Evolutionary conservation across 64 coral and sea anemone species (phyloP).

Genomic region (Stichodactyla helianthus): DNA sequence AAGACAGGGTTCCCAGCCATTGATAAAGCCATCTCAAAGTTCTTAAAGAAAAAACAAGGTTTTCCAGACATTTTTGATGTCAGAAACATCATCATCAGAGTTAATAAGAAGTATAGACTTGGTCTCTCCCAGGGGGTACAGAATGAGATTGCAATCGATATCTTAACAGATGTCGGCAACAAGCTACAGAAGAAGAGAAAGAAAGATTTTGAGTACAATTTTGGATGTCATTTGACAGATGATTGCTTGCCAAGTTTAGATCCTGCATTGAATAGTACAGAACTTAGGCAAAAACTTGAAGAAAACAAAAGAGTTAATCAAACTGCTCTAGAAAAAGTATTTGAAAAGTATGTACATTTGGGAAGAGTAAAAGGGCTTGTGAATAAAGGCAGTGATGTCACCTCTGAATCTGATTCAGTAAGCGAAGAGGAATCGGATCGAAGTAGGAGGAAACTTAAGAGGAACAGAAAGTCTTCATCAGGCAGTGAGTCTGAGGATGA

Average conservation of each 20-base stretch:
- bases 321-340: conserved; percentile 61
- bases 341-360: conserved; percentile 61
- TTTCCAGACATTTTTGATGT: conserved; percentile 96
- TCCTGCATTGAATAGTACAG: conserved; percentile 49
- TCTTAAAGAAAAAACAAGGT: conserved; percentile 54
- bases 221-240: conserved; percentile 83
- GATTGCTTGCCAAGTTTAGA: conserved; percentile 42
- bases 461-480: background rate
- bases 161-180: conserved; percentile 86
- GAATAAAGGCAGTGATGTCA: background rate
- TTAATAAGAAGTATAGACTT: conserved; percentile 61
- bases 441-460: background rate
- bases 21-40: conserved; percentile 71
- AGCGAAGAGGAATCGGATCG: background rate
- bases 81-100: conserved; percentile 43
- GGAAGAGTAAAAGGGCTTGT: conserved; percentile 16
- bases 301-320: conserved; percentile 54
- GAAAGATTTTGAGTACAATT: conserved; percentile 78
- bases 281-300: conserved; percentile 54
- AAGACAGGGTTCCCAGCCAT: conserved; percentile 63
- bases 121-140: conserved; percentile 46
- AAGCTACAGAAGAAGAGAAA: conserved; percentile 81
- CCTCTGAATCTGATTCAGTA: background rate
- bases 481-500: background rate
- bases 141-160: conserved; percentile 65